Base-by-base conservation (phyloP, 2,113 vertebrate species). In the Chloropsis cyanopogon region DNA sequence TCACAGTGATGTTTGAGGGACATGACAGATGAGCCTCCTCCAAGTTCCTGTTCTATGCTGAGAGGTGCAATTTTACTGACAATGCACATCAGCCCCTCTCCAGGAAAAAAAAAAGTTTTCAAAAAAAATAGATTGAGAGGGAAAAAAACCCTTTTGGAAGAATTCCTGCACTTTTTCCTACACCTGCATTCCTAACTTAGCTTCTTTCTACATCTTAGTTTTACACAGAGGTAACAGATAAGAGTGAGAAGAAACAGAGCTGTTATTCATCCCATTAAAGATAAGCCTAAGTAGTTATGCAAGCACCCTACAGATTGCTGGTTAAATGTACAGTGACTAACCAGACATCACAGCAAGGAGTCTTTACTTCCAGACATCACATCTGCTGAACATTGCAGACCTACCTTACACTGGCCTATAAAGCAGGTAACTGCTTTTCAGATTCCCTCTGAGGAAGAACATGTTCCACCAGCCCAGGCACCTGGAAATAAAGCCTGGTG, bases 301-400 rank as follows among this genome's bases (percentile, higher is more conserved):
- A 3, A 82, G 35, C n/a, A 95, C 31, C 41, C 26, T 80, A n/a
- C 37, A 78, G 66, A 81, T 8, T 70, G 63, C 59, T 56, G 71
- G 64, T 59, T 91, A 92, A 93, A 95, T 46, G 35, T 73, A 80
- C 54, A 61, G 84, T 47, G n/a, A 87, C 54, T 94, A 96, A 94
- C 75, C 59, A 93, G 92, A 46, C 46, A 89, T 59, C 72, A 41
- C 66, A 87, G 83, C 21, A 2, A 42, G 66, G 54, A 89, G 50
- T 33, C 63, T 75, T 87, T 3, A 14, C 21, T 65, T 95, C 37
- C 71, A 81, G 76, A 73, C n/a, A 82, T 28, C 28, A 71, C 46
- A 87, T 57, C 75, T 91, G 53, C 54, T 87, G 84, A 72, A 76
- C 35, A 60, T 8, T 2, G 1, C 37, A 81, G 39, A 23, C 31